Evolutionary conservation across 2,113 vertebrate genomes (phyloP), one percentile per base, ranked within the genome.

Genomic region (Crotalus viridis): DNA sequence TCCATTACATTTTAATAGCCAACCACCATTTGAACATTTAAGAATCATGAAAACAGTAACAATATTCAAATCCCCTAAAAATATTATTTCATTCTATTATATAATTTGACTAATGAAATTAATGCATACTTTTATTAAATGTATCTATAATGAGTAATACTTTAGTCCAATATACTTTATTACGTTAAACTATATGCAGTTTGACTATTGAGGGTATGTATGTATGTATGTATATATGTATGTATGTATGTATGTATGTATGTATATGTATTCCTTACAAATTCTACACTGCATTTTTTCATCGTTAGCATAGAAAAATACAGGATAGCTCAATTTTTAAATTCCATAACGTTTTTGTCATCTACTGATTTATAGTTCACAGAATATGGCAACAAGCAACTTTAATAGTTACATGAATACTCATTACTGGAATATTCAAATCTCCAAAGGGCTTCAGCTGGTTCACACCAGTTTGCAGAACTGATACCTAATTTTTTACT

Each of bases 371-470:
- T 97, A 97, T 90, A 81, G 93, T 96, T 91, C 92, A 96, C 94
- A 95, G 94, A 94, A 90, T 89, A 94, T 93, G 74, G 92, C 94
- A 95, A 96, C 91, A 96, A 94, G 95, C 96, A 91, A 95, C 95
- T 97, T 96, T 96, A 96, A 89, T 96, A 96, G 96, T 97, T 96
- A 96, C 96, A 96, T 97, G 96, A 95, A 96, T 95, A 96, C 95
- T 96, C 96, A 95, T 96, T 96, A 97, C 94, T 96, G 95, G 95
- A 94, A 97, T 97, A 95, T 92, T 88, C 89, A 96, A 95, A 95
- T 96, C 96, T 97, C 97, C 90, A 95, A 93, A 95, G 97, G 93
- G 92, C 94, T 95, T 48, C 48, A 48, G 48, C 6, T 1, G 48
- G 48, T 48, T 48, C 48, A 8, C 6, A 48, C 48, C 48, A 1